Percentiles rank a stretch among this genome's conserved stretches.
Conservation (phyloP, 2,797 vertebrate genomes). For the Coregonus suidteri region DNA sequence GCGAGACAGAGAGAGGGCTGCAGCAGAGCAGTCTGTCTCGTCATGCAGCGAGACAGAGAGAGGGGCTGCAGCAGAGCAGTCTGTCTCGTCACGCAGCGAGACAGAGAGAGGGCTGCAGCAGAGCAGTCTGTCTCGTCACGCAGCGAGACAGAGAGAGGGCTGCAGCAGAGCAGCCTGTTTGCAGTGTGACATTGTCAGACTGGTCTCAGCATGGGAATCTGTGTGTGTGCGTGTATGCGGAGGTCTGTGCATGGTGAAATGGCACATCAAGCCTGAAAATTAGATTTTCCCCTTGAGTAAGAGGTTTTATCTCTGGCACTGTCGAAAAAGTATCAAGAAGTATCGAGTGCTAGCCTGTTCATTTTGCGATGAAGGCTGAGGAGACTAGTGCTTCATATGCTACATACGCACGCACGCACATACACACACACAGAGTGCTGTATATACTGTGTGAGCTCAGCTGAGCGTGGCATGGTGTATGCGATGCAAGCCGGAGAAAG, state of each 20-base stretch:
- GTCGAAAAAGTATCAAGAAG: neutral
- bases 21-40: too few relatives aligned
- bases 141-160: too few relatives aligned
- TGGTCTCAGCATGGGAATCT: constrained; percentile 29
- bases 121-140: neutral
- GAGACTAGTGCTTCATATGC: neutral
- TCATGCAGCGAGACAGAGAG: too few relatives aligned
- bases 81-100: constrained; percentile 35
- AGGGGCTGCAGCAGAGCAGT: neutral
- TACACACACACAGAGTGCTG: constrained; percentile 1
- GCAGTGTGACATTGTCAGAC: constrained; percentile 51
- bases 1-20: too few relatives aligned
- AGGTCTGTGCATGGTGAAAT: neutral
- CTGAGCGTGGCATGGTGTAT: neutral
- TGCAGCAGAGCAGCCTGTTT: neutral
- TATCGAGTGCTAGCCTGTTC: neutral
- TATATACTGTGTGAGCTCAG: neutral
- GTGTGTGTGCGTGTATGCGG: neutral
- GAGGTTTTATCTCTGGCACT: neutral
- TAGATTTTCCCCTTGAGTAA: neutral
- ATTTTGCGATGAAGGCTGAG: neutral
- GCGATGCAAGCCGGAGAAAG: constrained; percentile 29
- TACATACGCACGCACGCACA: neutral
- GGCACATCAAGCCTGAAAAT: neutral
- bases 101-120: neutral